Conservation (phyloP, 64 coral and sea anemone species). For the Trachythela sp. region DNA sequence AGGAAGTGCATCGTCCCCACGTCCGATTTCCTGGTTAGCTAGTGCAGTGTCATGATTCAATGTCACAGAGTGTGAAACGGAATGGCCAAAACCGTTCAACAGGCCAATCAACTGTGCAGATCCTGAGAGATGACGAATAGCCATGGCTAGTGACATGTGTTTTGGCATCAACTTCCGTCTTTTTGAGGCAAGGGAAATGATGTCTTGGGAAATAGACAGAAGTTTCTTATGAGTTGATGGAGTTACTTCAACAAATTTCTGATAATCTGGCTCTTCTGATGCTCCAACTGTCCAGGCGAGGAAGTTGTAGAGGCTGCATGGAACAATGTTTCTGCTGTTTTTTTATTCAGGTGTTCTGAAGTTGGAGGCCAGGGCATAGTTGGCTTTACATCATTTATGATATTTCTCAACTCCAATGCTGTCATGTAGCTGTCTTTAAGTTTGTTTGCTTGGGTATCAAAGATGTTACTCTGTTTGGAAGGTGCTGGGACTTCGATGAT, state of each 20-base stretch:
- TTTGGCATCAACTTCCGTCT: neutral
- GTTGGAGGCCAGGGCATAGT: neutral
- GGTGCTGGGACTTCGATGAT: no score
- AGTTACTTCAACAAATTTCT: slow-evolving; percentile 2
- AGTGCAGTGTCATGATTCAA: neutral
- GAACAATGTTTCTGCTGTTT: neutral
- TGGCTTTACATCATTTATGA: no score
- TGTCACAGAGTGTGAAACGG: neutral
- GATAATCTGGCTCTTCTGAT: neutral
- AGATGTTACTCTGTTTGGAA: no score
- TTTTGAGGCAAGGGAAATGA: neutral
- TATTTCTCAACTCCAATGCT: no score
- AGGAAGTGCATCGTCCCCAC: neutral
- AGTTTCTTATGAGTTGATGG: neutral
- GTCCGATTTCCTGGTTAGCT: neutral
- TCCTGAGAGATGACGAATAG: neutral
- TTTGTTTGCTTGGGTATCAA: no score
- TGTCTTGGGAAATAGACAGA: neutral
- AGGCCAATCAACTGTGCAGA: neutral
- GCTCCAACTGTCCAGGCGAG: neutral
- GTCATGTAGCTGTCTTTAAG: no score
- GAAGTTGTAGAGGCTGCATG: neutral
- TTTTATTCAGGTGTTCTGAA: neutral
- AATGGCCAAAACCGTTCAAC: neutral
- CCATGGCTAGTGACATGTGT: neutral